phyloP scores from a whole-genome alignment of 2,797 vertebrate species.

The Thaleichthys pacificus region DNA sequence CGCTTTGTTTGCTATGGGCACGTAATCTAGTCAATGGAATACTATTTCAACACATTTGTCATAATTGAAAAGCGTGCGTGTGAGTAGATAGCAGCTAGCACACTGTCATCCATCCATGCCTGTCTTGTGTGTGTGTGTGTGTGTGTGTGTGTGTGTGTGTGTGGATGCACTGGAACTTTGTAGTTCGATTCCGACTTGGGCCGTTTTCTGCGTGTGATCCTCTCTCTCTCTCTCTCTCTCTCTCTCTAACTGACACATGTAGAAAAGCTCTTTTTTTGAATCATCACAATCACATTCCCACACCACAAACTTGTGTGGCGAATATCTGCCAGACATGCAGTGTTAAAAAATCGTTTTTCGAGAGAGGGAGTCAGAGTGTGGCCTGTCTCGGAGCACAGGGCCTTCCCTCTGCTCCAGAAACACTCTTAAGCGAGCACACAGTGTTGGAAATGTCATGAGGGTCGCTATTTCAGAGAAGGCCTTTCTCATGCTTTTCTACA shows the following conservation, averaged over 20 bases:
- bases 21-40: constrained; percentile 38
- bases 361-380: too few relatives aligned
- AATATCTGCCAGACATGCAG: too few relatives aligned
- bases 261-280: too few relatives aligned
- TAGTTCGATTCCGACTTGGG: neutral
- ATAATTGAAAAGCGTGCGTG: constrained; percentile 43
- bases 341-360: too few relatives aligned
- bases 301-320: too few relatives aligned
- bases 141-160: constrained; percentile 16
- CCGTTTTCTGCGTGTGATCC: too few relatives aligned
- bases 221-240: too few relatives aligned
- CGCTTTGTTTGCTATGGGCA: constrained; percentile 44
- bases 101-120: too few relatives aligned
- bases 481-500: constrained; percentile 58
- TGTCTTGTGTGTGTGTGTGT: constrained; percentile 1
- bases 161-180: neutral
- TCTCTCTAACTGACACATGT: too few relatives aligned
- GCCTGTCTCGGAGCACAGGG: neutral
- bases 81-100: too few relatives aligned
- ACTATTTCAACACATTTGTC: constrained; percentile 47
- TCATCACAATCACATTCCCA: too few relatives aligned
- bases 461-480: constrained; percentile 48
- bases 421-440: constrained; percentile 36
- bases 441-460: constrained; percentile 14
- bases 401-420: constrained; percentile 32